Evolutionary conservation across 2,113 vertebrate species (phyloP), one percentile per base, ranked within the genome.

Genomic region (Melanostigma gelatinosum): DNA sequence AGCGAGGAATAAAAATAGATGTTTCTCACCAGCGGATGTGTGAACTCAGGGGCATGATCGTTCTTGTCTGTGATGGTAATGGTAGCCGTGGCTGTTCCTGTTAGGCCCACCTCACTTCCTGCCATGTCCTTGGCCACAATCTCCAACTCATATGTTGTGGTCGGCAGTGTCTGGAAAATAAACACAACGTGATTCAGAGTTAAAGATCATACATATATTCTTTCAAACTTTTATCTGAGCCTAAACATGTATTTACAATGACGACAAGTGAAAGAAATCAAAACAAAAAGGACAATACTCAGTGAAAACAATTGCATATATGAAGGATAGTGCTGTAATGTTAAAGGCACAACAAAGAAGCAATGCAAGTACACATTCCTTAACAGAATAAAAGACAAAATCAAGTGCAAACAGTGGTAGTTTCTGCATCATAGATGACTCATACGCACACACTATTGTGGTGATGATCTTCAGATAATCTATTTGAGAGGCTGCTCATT

Each of bases 101-200:
- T 97, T 3, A 99, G 93, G n/a, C 98, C 98, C 38, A 98, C 97
- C 0, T 99, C 97, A 82, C 94, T 95, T 75, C 98, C 97, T 7
- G 96, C 96, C 97, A 99, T 98, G 64, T 99, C 98, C 82, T 99
- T 98, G 12, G 97, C 98, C 82, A 98, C 97, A 38, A 99, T 97
- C 88, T 98, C 96, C 69, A 99, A 83, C 84, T 99, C 97, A 0
- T 99, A 99, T 50, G 97, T 97, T 0, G 97, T 97, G 3, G 95
- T 97, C 74, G 97, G 97, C 90, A 99, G 94, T 0, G 97, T 98
- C 98, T 99, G 89, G 16, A 88, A 68, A 84, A 82, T 0, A 86
- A 54, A 70, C 9, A 71, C 24, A 68, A 13, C 54, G 7, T 0
- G 34, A 64, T 3, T 22, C 13, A 67, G 16, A 57, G 74, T 52